Percentiles rank a stretch among this genome's conserved stretches.
Conservation (phyloP, 2,888 invertebrate genomes). For the Portevinia maculata region DNA sequence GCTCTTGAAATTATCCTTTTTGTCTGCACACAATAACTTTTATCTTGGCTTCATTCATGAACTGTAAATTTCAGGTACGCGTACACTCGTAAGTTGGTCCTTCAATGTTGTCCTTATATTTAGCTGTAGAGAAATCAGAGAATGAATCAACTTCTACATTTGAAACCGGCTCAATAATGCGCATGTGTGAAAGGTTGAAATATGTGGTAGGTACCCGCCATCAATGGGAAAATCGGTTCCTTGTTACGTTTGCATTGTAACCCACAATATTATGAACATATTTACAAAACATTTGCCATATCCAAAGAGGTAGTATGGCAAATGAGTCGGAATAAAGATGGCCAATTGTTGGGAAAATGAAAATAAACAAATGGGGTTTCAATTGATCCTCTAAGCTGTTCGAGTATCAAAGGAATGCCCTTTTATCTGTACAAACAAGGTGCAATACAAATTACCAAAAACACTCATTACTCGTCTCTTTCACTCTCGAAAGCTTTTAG, state of each 20-base stretch:
- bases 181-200: neutral
- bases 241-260: neutral
- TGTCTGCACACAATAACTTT: conserved; percentile 36
- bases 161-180: conserved; percentile 33
- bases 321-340: neutral
- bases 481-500: conserved; percentile 23
- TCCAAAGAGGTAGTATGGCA: neutral
- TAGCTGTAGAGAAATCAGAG: conserved; percentile 9
- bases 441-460: conserved; percentile 35
- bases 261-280: too few species aligned
- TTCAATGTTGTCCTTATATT: conserved; percentile 30
- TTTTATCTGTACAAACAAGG: conserved; percentile 6
- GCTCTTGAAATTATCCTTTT: conserved; percentile 40
- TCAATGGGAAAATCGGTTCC: too few species aligned
- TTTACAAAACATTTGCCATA: neutral
- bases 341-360: neutral
- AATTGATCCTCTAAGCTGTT: neutral
- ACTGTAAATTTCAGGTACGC: conserved; percentile 24
- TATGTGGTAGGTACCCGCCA: neutral
- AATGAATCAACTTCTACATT: conserved; percentile 14
- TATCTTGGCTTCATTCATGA: conserved; percentile 43
- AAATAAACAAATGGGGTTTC: neutral
- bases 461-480: conserved; percentile 62
- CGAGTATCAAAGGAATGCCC: conserved; percentile 8
- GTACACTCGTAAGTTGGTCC: conserved; percentile 24